These are phyloP conservation scores for Aproaerema taeniolella DNA, from an alignment of 2,888 invertebrate species.

Conservation along the genomic window DNA sequence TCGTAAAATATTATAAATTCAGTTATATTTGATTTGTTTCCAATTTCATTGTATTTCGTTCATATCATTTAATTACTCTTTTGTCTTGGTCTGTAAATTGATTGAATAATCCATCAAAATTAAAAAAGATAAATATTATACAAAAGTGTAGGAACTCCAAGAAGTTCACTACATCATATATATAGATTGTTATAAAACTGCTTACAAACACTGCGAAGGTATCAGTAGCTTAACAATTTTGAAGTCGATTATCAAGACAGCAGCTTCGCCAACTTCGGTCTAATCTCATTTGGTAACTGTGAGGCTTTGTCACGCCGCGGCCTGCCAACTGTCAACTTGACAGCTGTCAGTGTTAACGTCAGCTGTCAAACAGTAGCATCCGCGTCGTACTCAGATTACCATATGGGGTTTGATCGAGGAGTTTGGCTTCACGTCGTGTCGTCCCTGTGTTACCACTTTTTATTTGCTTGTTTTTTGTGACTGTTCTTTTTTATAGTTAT, in stretches of 20 bases:
- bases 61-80: too few relatives aligned
- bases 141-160: too few relatives aligned
- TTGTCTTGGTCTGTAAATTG: too few relatives aligned
- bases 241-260: conserved; percentile 31
- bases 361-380: conserved; percentile 32
- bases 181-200: too few relatives aligned
- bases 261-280: conserved; percentile 79
- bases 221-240: too few relatives aligned
- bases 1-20: too few relatives aligned
- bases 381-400: conserved; percentile 86
- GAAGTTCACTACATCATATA: too few relatives aligned
- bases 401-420: conserved; percentile 87
- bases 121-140: too few relatives aligned
- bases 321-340: conserved; percentile 31
- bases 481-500: conserved; percentile 11
- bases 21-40: too few relatives aligned
- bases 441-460: conserved; percentile 64
- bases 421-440: conserved; percentile 64
- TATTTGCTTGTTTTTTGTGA: conserved; percentile 32
- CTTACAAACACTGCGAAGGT: too few relatives aligned
- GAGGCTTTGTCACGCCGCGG: conserved; percentile 79
- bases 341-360: conserved; percentile 30
- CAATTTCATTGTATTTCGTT: too few relatives aligned
- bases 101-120: too few relatives aligned
- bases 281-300: conserved; percentile 99